These are phyloP conservation scores for Scaptomyza tumidula DNA, from an alignment of 2,888 invertebrate species.

Conservation along the genomic window DNA sequence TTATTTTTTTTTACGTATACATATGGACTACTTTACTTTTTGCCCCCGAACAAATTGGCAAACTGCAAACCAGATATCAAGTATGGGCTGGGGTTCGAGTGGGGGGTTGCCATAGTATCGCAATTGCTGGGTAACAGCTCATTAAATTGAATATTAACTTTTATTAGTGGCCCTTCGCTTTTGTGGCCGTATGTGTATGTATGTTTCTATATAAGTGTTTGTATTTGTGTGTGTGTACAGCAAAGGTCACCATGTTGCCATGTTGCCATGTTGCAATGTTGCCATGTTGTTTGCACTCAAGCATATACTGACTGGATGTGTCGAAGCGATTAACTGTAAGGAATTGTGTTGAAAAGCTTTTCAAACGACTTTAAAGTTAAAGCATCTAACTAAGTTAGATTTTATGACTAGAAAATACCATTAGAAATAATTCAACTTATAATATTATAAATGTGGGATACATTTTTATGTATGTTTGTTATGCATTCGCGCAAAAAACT, in stretches of 20 bases:
- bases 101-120: constrained; percentile 51
- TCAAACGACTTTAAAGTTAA: too few relatives aligned
- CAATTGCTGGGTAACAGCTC: constrained; percentile 43
- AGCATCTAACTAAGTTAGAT: too few relatives aligned
- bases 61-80: constrained; percentile 65
- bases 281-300: neutral
- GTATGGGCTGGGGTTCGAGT: neutral
- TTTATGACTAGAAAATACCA: too few relatives aligned
- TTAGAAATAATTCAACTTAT: too few relatives aligned
- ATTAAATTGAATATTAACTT: constrained; percentile 50
- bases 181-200: neutral
- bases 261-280: neutral
- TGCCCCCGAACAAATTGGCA: constrained; percentile 63
- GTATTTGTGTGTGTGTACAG: neutral
- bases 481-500: too few relatives aligned
- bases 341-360: too few relatives aligned
- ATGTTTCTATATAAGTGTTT: neutral
- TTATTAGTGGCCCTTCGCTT: constrained; percentile 17
- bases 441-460: too few relatives aligned
- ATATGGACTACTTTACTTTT: constrained; percentile 9
- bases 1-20: too few relatives aligned
- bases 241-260: constrained; percentile 23
- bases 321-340: too few relatives aligned
- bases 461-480: too few relatives aligned
- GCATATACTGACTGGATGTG: too few relatives aligned